These are phyloP conservation scores for Nasonia vitripennis DNA, from an alignment of 1,140 invertebrate species.

Conservation along the genomic window DNA sequence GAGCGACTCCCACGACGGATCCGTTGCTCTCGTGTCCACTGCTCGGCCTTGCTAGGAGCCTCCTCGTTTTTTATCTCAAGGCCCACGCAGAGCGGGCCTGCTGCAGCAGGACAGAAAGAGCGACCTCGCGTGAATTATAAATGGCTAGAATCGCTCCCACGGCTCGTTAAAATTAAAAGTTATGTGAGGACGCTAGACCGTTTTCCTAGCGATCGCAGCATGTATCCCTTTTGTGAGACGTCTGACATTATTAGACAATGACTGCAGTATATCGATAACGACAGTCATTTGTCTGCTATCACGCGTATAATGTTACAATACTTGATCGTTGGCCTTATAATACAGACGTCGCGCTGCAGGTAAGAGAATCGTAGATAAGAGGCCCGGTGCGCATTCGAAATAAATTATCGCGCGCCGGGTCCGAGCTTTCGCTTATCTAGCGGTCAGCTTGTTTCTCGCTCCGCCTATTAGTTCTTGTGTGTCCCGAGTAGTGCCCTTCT, in stretches of 20 bases:
- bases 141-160: too few species aligned
- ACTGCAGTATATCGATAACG: background rate
- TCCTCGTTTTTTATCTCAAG: too few species aligned
- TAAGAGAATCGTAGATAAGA: background rate
- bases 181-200: too few species aligned
- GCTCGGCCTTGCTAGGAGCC: too few species aligned
- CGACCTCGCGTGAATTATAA: too few species aligned
- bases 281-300: background rate
- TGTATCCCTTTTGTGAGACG: too few species aligned
- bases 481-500: constrained; percentile 57
- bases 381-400: constrained; percentile 22
- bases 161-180: too few species aligned
- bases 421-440: constrained; percentile 63
- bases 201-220: too few species aligned
- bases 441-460: constrained; percentile 66
- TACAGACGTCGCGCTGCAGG: constrained; percentile 36
- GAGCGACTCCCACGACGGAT: too few species aligned
- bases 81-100: too few species aligned
- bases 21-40: too few species aligned
- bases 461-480: constrained; percentile 69
- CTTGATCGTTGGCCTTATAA: constrained; percentile 47
- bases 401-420: constrained; percentile 61
- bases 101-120: too few species aligned
- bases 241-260: background rate
- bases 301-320: constrained; percentile 29